phyloP scores from a whole-genome alignment of 2,113 vertebrate species.

The Ellobius talpinus region DNA sequence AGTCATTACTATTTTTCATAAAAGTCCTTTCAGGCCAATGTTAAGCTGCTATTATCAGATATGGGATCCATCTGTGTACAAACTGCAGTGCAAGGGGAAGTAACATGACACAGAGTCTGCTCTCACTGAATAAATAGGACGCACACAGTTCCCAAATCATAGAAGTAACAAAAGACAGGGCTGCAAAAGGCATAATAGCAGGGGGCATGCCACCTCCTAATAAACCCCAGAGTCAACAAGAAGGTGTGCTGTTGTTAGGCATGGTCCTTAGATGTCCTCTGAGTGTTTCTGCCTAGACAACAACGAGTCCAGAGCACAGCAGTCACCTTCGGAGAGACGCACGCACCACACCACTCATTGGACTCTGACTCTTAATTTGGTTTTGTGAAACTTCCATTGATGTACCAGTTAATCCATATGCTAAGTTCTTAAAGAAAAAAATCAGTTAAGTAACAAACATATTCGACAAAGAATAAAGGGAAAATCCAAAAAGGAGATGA shows the following conservation, averaged over 20 bases:
- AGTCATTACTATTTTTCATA: not conserved
- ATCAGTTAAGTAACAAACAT: not conserved
- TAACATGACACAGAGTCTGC: not conserved
- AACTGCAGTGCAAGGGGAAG: not conserved
- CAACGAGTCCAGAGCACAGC: not conserved
- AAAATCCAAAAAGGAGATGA: slow-evolving; percentile 5
- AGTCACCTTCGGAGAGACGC: not conserved
- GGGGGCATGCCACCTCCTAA: not conserved
- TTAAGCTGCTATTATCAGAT: not conserved
- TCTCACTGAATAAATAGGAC: not conserved
- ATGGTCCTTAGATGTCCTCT: not conserved
- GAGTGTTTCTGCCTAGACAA: not conserved
- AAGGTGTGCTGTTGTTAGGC: not conserved
- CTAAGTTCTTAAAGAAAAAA: not conserved
- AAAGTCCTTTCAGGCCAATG: not conserved
- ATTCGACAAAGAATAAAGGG: not conserved
- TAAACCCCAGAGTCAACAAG: not conserved
- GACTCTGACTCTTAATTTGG: not conserved
- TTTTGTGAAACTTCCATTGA: not conserved
- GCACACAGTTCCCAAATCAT: not conserved
- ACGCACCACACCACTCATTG: not conserved
- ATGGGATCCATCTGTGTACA: not conserved
- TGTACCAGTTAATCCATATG: not conserved
- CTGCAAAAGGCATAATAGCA: not conserved
- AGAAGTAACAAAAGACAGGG: not conserved